These are phyloP conservation scores for Vombatus ursinus DNA, from an alignment of 2,113 vertebrate species.

Conservation along the genomic window DNA sequence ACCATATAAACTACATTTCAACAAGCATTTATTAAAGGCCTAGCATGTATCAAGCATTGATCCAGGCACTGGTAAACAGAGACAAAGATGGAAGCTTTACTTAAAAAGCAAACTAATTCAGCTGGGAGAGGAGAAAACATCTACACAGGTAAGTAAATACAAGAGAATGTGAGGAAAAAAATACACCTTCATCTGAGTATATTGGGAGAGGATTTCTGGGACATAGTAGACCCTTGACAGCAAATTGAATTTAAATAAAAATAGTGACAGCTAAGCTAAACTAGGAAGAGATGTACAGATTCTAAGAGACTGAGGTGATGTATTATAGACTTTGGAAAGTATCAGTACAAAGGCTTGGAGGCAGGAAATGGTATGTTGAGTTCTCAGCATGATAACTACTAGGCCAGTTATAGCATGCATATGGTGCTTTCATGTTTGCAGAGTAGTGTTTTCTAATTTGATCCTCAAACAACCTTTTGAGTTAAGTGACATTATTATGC, in stretches of 20 bases:
- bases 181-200: not conserved
- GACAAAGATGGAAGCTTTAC: not conserved
- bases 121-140: not conserved
- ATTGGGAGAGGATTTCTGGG: not conserved
- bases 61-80: not conserved
- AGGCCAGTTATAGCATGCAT: not conserved
- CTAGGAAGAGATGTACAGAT: not conserved
- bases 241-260: not conserved
- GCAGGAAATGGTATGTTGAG: not conserved
- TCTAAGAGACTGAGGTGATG: not conserved
- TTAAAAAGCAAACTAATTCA: not conserved
- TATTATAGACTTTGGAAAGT: not conserved
- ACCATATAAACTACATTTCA: not conserved
- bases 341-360: not conserved
- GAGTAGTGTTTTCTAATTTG: not conserved
- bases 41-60: not conserved
- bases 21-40: not conserved
- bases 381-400: not conserved
- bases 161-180: not conserved
- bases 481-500: not conserved
- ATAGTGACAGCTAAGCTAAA: not conserved
- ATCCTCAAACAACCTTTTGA: not conserved
- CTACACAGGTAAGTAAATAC: not conserved
- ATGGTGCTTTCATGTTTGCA: not conserved
- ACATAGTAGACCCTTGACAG: not conserved